phyloP scores from a whole-genome alignment of 1,140 invertebrate species.

The Hydropsyche tenuis region DNA sequence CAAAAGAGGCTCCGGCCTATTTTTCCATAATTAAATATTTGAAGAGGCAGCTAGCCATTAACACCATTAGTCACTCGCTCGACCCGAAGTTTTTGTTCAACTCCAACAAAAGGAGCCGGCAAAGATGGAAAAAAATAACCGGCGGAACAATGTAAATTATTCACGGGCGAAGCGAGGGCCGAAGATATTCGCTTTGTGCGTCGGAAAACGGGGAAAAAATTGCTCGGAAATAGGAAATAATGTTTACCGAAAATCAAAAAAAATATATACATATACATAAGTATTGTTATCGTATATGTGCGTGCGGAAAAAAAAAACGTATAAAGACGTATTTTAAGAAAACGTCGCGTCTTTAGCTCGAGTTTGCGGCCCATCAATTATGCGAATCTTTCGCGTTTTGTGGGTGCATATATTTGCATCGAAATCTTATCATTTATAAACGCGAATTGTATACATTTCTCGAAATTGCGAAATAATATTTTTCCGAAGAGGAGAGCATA shows the following conservation, averaged over 20 bases:
- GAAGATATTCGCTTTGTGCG: not conserved
- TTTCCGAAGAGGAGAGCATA: too few relatives aligned
- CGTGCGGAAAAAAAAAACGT: too few relatives aligned
- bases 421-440: too few relatives aligned
- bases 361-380: too few relatives aligned
- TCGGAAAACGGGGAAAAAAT: not conserved
- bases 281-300: too few relatives aligned
- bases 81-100: constrained; percentile 1
- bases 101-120: constrained; percentile 1
- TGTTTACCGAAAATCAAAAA: not conserved
- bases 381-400: too few relatives aligned
- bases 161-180: not conserved
- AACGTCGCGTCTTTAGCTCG: too few relatives aligned
- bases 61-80: constrained; percentile 15
- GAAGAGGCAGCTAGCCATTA: constrained; percentile 16
- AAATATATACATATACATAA: too few relatives aligned
- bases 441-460: too few relatives aligned
- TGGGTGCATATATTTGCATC: too few relatives aligned
- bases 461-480: too few relatives aligned
- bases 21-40: constrained; percentile 17
- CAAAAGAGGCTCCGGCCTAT: not conserved
- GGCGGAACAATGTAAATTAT: constrained; percentile 23
- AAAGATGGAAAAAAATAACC: not conserved
- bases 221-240: not conserved
- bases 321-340: too few relatives aligned